Base-by-base conservation (phyloP, 2,888 invertebrate genomes). In the Argyra leucocephala region DNA sequence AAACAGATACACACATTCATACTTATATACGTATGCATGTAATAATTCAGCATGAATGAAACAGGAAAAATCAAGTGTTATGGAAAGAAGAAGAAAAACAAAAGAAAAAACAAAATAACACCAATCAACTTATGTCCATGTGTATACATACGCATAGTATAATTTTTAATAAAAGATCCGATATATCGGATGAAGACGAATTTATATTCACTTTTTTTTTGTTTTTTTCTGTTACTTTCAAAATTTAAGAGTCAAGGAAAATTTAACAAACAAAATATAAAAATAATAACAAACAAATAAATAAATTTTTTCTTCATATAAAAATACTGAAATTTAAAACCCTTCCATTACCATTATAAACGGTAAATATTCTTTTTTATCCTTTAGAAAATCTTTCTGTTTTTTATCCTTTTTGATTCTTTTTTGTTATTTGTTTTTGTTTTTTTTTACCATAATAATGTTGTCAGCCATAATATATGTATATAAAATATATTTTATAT, bases 281-380 rank as follows among this genome's bases (percentile, higher is more conserved):
- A 5, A 31, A 31, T 37, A 15, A 37, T 3, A 37, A 15, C 5
- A 26, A 15, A 37, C 5, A 15, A 37, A 10, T 37, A 12, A 12
- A 37, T 3, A 37, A 37, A 37, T 37, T 15, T 31, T 31, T 37
- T 48, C 48, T 10, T 48, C 12, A 48, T 48, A 48, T 9, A 7
- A 2, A 1, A 7, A 57, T 57, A 57, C 22, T 57, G 57, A 57
- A 7, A 57, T 57, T 1, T 59, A 23, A 23, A 59, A 59, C 59
- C 23, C 18, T 59, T 59, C 59, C 59, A 59, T 59, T 59, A 59
- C 15, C 23, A 59, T 59, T 59, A 48, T 59, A 23, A 59, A 59
- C 22, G 22, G 59, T 59, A 59, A 59, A 59, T 59, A 23, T 59
- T 23, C 23, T 23, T 59, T 23, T 59, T 5, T 23, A 15, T 58